These are phyloP conservation scores for Clytia hemisphaerica DNA, from an alignment of 30 jellyfish, hydroid and myxozoan species.

Conservation along the genomic window DNA sequence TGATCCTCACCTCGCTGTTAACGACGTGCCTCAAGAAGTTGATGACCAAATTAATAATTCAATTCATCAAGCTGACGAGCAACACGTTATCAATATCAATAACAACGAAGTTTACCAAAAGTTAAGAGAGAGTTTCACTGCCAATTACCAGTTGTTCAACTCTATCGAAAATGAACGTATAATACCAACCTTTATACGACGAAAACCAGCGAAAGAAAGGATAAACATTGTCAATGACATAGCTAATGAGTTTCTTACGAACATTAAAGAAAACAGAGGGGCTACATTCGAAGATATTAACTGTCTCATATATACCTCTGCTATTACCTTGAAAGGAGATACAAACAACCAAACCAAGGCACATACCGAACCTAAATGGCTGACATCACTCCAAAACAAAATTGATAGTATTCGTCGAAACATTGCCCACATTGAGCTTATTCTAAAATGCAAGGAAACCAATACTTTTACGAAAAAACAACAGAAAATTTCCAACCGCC, in stretches of 20 bases:
- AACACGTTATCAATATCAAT: not conserved
- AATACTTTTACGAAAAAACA: not conserved
- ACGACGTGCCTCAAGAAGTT: not conserved
- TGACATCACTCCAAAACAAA: not conserved
- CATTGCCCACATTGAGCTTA: not conserved
- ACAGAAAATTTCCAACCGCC: not conserved
- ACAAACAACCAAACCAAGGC: not conserved
- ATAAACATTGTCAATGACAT: too few relatives aligned
- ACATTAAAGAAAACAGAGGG: too few relatives aligned
- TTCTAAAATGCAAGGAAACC: not conserved
- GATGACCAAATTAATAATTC: not conserved
- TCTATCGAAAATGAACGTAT: not conserved
- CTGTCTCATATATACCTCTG: not conserved
- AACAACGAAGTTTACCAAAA: not conserved
- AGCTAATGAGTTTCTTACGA: too few relatives aligned
- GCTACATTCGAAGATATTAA: not conserved
- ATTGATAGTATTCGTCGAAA: not conserved
- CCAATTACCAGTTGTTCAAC: conserved; percentile 8
- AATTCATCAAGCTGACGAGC: too few relatives aligned
- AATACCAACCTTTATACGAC: not conserved
- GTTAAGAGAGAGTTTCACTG: not conserved
- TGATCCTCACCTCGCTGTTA: too few relatives aligned
- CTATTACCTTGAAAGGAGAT: not conserved
- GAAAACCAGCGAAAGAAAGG: not conserved
- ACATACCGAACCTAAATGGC: not conserved